A percentile compares a stretch with the other conserved stretches of the same genome.
These are phyloP conservation scores for Eristalinus aeneus DNA, from an alignment of 2,888 invertebrate species.

Conservation along the genomic window DNA sequence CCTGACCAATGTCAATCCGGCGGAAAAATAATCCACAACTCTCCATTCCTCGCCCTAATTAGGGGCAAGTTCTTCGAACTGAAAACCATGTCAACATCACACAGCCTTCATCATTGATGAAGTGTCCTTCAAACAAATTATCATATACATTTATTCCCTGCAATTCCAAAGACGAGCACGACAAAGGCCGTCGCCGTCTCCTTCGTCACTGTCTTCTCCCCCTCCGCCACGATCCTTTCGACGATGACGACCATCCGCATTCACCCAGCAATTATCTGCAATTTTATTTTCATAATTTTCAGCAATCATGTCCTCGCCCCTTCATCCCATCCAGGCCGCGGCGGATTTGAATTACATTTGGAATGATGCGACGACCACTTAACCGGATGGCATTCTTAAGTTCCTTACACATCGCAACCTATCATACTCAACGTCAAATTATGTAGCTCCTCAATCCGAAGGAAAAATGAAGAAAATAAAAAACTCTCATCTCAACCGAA, in stretches of 20 bases:
- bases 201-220: too few relatives aligned
- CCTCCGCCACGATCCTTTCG: too few relatives aligned
- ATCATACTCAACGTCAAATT: constrained; percentile 50
- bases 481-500: background rate
- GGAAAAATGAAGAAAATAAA: too few relatives aligned
- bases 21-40: background rate
- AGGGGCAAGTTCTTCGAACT: background rate
- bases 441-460: background rate
- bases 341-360: constrained; percentile 50
- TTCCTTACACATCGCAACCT: constrained; percentile 27
- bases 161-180: background rate
- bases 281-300: constrained; percentile 60
- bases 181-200: background rate
- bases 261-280: constrained; percentile 59
- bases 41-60: background rate
- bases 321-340: constrained; percentile 16
- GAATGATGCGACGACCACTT: constrained; percentile 61
- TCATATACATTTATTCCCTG: constrained; percentile 1
- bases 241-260: background rate
- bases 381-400: constrained; percentile 58
- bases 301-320: constrained; percentile 56
- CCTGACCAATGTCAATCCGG: background rate
- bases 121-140: constrained; percentile 57
- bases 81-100: constrained; percentile 31
- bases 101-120: constrained; percentile 46